These are phyloP conservation scores for Mesocricetus auratus DNA, from an alignment of 2,113 vertebrate genomes.

Conservation along the genomic window DNA sequence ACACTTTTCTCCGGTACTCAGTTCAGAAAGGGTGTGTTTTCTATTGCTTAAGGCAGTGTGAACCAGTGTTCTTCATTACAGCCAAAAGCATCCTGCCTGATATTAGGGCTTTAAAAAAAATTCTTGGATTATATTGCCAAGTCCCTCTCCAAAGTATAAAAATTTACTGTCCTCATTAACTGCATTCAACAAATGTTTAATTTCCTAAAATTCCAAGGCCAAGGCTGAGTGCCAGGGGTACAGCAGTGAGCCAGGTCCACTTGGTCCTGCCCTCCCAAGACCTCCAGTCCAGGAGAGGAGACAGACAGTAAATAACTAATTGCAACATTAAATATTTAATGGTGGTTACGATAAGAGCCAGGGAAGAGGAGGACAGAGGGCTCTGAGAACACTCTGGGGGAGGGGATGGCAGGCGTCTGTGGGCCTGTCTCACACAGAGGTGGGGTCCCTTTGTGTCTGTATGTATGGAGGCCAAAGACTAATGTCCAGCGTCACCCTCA, in stretches of 20 bases:
- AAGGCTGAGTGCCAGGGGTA: background rate
- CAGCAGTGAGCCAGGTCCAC: background rate
- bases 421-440: background rate
- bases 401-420: background rate
- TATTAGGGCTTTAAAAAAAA: background rate
- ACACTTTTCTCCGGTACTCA: conserved; percentile 1
- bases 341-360: background rate
- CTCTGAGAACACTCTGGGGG: background rate
- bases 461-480: background rate
- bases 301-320: conserved; percentile 64
- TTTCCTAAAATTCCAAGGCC: conserved; percentile 57
- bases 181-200: conserved; percentile 67
- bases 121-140: conserved; percentile 47
- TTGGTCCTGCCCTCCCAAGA: conserved; percentile 62
- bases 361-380: conserved; percentile 31
- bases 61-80: background rate
- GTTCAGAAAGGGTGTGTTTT: background rate
- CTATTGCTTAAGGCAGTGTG: conserved; percentile 20
- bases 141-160: conserved; percentile 57
- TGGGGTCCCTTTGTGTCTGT: background rate
- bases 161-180: conserved; percentile 44
- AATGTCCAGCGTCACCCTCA: background rate
- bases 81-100: conserved; percentile 47
- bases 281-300: conserved; percentile 47
- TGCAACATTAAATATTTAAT: conserved; percentile 53